Percentiles rank a stretch among this genome's conserved stretches.
Evolutionary conservation across 2,113 vertebrate species (phyloP).

Genomic region (Siniperca chuatsi): DNA sequence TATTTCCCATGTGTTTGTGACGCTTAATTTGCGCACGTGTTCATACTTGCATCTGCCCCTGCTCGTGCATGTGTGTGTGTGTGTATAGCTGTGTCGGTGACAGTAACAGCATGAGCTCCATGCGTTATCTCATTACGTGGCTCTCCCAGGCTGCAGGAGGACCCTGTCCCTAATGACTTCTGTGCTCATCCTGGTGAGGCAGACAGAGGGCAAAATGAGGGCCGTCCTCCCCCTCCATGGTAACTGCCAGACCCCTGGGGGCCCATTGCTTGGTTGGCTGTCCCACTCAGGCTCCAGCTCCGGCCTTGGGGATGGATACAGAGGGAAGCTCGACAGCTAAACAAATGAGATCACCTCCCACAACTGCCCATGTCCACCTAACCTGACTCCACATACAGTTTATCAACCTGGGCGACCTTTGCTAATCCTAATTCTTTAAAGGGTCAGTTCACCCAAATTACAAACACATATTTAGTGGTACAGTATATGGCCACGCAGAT

Average conservation of each 20-base stretch:
- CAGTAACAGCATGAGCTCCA: constrained; percentile 31
- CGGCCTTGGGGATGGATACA: constrained; percentile 31
- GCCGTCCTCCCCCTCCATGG: constrained; percentile 51
- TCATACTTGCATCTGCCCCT: constrained; percentile 12
- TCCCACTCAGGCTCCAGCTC: constrained; percentile 39
- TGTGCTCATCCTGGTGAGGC: constrained; percentile 27
- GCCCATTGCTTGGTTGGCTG: constrained; percentile 36
- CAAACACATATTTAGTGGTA: neutral
- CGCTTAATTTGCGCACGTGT: constrained; percentile 26
- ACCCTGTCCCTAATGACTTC: constrained; percentile 47
- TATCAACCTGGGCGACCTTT: neutral
- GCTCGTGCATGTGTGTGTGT: constrained; percentile 25
- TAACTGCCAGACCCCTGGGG: constrained; percentile 58
- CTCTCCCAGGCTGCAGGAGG: constrained; percentile 50
- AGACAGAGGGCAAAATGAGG: constrained; percentile 46
- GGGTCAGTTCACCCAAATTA: neutral
- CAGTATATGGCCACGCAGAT: neutral
- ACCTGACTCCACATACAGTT: constrained; percentile 10
- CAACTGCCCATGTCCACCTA: constrained; percentile 16
- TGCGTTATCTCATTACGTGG: constrained; percentile 57
- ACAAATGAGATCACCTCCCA: constrained; percentile 72
- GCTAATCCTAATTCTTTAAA: constrained; percentile 12
- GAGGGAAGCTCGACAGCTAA: constrained; percentile 52
- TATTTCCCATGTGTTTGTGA: constrained; percentile 28
- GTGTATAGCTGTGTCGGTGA: constrained; percentile 6